These are phyloP conservation scores for Petrocephalus schoutedeni DNA, from an alignment of 2,797 vertebrate species.

Conservation along the genomic window DNA sequence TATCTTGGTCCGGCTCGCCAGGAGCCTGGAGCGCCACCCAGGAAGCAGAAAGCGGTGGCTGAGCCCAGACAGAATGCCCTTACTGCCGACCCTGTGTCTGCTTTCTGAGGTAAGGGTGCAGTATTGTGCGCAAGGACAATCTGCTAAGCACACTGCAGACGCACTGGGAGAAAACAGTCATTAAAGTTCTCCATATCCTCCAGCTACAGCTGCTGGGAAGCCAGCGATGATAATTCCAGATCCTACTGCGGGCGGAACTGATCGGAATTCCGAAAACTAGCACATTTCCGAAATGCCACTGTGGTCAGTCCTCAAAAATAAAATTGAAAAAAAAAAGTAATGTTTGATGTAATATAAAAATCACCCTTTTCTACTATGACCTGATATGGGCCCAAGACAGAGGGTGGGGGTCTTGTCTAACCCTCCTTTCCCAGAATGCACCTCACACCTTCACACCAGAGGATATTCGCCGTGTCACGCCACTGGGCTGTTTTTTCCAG, in stretches of 20 bases:
- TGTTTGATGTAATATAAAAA: not conserved
- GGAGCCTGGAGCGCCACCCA: not conserved
- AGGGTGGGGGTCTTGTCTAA: not conserved
- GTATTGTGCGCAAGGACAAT: not conserved
- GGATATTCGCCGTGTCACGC: not conserved
- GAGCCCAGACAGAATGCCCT: not conserved
- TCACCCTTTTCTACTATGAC: not conserved
- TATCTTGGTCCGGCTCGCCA: not conserved
- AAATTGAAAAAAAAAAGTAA: not conserved
- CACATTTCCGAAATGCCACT: not conserved
- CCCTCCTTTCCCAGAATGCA: not conserved
- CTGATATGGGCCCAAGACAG: not conserved
- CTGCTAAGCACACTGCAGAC: not conserved
- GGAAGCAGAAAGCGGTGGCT: not conserved
- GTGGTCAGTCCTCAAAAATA: not conserved
- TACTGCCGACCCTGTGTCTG: not conserved
- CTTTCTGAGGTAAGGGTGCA: not conserved
- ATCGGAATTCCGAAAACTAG: not conserved
- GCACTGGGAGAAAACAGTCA: not conserved
- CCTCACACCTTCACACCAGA: not conserved
- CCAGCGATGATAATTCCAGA: not conserved
- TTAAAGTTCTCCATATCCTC: not conserved
- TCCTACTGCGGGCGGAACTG: not conserved
- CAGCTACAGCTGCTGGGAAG: not conserved
- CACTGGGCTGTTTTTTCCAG: not conserved